phyloP scores from a whole-genome alignment of 1,140 invertebrate genomes.

The Sesamia nonagrioides region DNA sequence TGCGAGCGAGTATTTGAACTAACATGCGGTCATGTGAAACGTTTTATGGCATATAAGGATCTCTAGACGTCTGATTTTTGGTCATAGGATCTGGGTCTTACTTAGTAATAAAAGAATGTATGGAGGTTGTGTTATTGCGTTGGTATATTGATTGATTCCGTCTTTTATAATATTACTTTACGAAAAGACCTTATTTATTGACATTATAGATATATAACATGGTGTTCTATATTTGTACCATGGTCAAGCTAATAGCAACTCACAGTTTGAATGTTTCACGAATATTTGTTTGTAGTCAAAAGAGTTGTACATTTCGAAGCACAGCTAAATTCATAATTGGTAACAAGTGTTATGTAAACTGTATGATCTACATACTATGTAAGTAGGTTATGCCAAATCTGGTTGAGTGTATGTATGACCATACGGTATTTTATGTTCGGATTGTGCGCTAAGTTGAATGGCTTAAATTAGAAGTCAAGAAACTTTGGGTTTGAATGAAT shows the following conservation, averaged over 20 bases:
- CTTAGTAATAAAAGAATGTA: conserved; percentile 1
- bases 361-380: conserved; percentile 37
- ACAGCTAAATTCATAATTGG: conserved; percentile 9
- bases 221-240: not conserved
- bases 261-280: not conserved
- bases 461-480: not conserved
- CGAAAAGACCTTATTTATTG: not conserved
- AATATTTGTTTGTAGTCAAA: conserved; percentile 13
- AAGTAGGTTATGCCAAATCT: conserved; percentile 27
- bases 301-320: not conserved
- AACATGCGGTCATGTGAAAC: not conserved
- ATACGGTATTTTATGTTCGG: not conserved
- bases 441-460: conserved; percentile 4
- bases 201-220: conserved; percentile 9
- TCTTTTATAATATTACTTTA: conserved; percentile 16
- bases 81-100: not conserved
- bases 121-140: conserved; percentile 14
- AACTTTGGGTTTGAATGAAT: not conserved
- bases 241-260: conserved; percentile 6
- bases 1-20: too few species aligned
- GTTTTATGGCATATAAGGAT: not conserved
- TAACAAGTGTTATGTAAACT: not conserved
- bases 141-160: conserved; percentile 25
- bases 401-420: conserved; percentile 9
- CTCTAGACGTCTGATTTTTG: not conserved